Conservation (phyloP, 2,113 vertebrate genomes). For the Chauna torquata region DNA sequence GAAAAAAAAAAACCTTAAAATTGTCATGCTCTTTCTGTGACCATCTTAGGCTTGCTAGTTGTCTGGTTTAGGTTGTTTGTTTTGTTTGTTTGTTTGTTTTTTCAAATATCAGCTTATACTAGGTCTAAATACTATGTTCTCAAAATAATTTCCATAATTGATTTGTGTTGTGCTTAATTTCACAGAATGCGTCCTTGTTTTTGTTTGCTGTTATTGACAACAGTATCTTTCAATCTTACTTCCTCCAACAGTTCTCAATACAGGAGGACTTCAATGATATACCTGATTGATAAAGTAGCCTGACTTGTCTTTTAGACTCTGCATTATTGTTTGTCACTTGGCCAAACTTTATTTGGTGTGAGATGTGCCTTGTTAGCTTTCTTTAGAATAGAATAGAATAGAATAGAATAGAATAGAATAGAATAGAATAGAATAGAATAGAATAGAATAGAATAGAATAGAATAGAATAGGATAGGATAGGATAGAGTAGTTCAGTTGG, state of each 20-base stretch:
- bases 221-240: not conserved
- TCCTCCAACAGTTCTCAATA: not conserved
- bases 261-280: not conserved
- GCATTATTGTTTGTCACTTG: not conserved
- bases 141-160: not conserved
- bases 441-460: too few relatives aligned
- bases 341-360: not conserved
- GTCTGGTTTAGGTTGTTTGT: not conserved
- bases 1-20: not conserved
- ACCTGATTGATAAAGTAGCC: not conserved
- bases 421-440: too few relatives aligned
- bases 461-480: too few relatives aligned
- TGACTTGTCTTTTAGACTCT: not conserved
- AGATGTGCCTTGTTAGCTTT: not conserved
- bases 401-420: too few relatives aligned
- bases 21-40: not conserved
- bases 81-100: not conserved
- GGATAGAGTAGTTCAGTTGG: too few relatives aligned
- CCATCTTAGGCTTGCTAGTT: not conserved
- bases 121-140: not conserved
- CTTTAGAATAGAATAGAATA: not conserved
- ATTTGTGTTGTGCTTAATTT: not conserved
- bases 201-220: not conserved
- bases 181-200: not conserved
- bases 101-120: not conserved